Conservation (phyloP, 2,888 invertebrate species). For the Chaitophorus viminalis region DNA sequence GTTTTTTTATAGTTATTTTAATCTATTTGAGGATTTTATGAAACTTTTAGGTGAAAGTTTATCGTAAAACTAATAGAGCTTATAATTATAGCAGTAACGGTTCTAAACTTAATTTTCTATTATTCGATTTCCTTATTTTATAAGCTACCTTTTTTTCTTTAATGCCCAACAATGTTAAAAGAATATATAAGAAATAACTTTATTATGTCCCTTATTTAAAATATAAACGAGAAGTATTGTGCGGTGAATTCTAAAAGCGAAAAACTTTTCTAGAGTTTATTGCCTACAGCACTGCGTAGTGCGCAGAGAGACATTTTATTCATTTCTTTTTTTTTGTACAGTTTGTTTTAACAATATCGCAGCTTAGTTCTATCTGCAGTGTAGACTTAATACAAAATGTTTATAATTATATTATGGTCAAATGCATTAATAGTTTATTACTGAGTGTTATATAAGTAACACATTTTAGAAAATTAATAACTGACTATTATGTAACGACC, state of each 20-base stretch:
- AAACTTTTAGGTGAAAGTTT: not conserved
- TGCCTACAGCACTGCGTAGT: not conserved
- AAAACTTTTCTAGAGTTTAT: slow-evolving; percentile 37
- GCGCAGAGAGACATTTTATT: slow-evolving; percentile 12
- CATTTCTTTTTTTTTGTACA: not conserved
- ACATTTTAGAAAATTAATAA: not conserved
- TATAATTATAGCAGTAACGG: not conserved
- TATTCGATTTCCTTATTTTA: slow-evolving; percentile 34
- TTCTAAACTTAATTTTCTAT: slow-evolving; percentile 37
- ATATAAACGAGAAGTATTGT: slow-evolving; percentile 40
- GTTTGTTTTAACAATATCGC: slow-evolving; percentile 17
- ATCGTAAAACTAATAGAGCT: slow-evolving; percentile 1
- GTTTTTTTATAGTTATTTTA: not conserved
- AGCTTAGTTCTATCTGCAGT: not conserved
- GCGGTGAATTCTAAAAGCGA: slow-evolving; percentile 31
- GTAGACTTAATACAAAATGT: not conserved
- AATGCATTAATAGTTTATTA: not conserved
- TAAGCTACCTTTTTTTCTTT: not conserved
- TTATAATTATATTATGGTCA: not conserved
- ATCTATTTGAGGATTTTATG: not conserved
- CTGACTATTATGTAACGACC: not conserved
- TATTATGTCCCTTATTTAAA: slow-evolving; percentile 36
- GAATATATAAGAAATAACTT: slow-evolving; percentile 21
- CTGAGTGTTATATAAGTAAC: not conserved
- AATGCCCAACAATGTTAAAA: slow-evolving; percentile 30